Base-by-base conservation (phyloP, 2,113 vertebrate species). In the Aegithalos caudatus region DNA sequence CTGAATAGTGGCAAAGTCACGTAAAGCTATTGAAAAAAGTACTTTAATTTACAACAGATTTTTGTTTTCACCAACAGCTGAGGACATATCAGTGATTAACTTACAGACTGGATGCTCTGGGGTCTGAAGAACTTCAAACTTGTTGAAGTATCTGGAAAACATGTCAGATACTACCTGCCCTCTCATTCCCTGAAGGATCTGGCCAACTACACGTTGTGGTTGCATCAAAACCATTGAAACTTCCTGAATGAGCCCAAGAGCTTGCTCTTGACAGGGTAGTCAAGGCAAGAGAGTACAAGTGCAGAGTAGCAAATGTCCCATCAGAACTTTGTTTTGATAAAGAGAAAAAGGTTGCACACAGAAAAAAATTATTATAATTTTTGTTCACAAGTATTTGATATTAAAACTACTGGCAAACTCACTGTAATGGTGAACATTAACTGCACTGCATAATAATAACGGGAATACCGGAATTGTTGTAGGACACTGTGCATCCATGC, bases 21-120 rank as follows among this genome's bases (percentile, higher is more conserved):
- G 28, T 94, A 92, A 94, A 83, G 24, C 40, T 90, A 62, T 58
- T 35, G 54, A 53, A 83, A 86, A 92, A 86, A 74, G 25, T 45
- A 12, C 47, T 94, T 88, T 94, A 92, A 94, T 95, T 92, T 96
- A 47, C 69, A 94, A 88, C 88, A 97, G 95, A 91, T 88, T 92
- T 97, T 91, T 94, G 64, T 94, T 90, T 95, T 94, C 64, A 91
- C 60, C 48, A 91, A 48, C 92, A 91, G 80, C 83, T 86, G 73
- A 93, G 44, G 88, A 88, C 79, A 84, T 78, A 94, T 73, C 38
- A 54, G 76, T 91, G 94, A 74, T 84, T 91, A 94, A 86, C 69
- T 92, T 91, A 47, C 37, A 77, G 47, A 37, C n/a, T 82, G 67
- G 69, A 64, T 91, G 67, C 80, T 94, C 60, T 78, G 81, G 51